Evolutionary conservation across 2,113 vertebrate genomes (phyloP).

Genomic region (Tetrax tetrax): DNA sequence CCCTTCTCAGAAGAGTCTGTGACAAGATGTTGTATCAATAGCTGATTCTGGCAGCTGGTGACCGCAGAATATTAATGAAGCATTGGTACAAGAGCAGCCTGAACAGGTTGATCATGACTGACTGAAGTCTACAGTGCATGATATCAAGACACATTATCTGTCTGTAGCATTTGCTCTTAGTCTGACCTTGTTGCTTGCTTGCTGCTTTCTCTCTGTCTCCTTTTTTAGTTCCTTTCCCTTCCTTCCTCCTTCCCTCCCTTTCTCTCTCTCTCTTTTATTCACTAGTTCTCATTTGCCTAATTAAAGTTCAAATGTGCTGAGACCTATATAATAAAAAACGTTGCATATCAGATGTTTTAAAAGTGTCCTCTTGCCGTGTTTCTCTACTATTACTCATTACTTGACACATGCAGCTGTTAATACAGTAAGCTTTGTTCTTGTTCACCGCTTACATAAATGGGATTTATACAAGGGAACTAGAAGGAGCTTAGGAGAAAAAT

Average conservation of each 20-base stretch:
- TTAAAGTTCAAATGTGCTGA: not conserved
- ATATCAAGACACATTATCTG: slow-evolving; percentile 40
- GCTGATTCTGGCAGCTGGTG: slow-evolving; percentile 12
- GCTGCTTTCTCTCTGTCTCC: not conserved
- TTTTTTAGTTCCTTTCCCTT: not conserved
- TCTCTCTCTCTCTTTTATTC: not conserved
- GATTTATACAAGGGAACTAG: not conserved
- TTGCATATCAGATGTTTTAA: not conserved
- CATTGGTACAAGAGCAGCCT: not conserved
- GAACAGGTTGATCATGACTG: slow-evolving; percentile 28
- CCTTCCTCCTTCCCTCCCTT: too few species aligned
- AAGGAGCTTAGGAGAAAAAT: slow-evolving; percentile 17
- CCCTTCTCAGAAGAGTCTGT: slow-evolving; percentile 20
- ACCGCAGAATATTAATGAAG: slow-evolving; percentile 38
- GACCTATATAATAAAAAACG: not conserved
- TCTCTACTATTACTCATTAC: not conserved
- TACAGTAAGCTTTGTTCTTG: not conserved
- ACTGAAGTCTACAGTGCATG: not conserved
- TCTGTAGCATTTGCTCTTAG: not conserved
- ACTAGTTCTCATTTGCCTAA: not conserved
- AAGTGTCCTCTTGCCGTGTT: not conserved
- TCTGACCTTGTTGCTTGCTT: slow-evolving; percentile 32
- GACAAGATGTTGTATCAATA: slow-evolving; percentile 26
- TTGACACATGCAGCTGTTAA: not conserved
- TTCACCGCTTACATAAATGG: not conserved